These are phyloP conservation scores for Oreohelix idahoensis DNA, from an alignment of 1,140 invertebrate genomes.

Conservation along the genomic window DNA sequence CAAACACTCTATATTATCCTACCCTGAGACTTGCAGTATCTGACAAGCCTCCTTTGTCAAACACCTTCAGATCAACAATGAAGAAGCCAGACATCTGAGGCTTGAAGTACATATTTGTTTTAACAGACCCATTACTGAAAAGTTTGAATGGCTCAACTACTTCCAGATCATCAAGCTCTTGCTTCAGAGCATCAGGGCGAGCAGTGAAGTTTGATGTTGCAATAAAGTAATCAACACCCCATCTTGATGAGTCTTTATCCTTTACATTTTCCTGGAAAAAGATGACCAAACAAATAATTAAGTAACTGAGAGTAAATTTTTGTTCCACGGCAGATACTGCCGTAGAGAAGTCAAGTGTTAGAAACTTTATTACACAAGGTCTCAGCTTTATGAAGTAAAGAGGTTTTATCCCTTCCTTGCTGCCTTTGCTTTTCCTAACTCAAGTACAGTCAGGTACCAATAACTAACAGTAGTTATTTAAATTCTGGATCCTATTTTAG, in stretches of 20 bases:
- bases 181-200: conserved; percentile 75
- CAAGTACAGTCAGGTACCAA: too few relatives aligned
- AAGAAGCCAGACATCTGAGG: conserved; percentile 97
- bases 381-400: too few relatives aligned
- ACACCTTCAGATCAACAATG: conserved; percentile 89
- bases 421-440: too few relatives aligned
- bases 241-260: conserved; percentile 84
- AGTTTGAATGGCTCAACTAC: conserved; percentile 87
- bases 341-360: too few relatives aligned
- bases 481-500: too few relatives aligned
- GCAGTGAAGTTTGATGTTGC: conserved; percentile 82
- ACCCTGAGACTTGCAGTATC: conserved; percentile 72
- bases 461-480: too few relatives aligned
- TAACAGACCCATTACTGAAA: conserved; percentile 84
- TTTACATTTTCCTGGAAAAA: conserved; percentile 78
- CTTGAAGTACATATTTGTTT: conserved; percentile 94
- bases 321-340: too few relatives aligned
- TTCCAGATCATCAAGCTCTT: conserved; percentile 80
- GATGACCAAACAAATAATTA: not conserved
- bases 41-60: conserved; percentile 85
- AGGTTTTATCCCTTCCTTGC: too few relatives aligned
- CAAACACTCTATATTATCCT: conserved; percentile 43
- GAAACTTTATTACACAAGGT: too few relatives aligned
- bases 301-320: too few relatives aligned
- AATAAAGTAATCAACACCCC: conserved; percentile 85